A percentile compares a stretch with the other conserved stretches of the same genome.
phyloP scores from a whole-genome alignment of 2,113 vertebrate genomes.

The Morone saxatilis region DNA sequence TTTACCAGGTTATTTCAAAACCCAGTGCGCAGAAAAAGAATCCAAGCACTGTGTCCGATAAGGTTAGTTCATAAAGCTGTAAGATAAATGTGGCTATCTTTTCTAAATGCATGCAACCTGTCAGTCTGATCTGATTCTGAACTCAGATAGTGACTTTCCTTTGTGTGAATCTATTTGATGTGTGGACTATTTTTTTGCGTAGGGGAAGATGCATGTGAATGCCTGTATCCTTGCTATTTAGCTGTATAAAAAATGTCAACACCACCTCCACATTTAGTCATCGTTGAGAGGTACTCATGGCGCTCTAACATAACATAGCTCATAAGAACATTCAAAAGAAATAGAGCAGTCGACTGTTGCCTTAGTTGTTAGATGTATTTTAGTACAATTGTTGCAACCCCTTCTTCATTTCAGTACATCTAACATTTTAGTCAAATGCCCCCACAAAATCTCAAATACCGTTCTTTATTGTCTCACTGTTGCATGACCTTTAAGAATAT shows the following conservation, averaged over 20 bases:
- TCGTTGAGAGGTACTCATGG: neutral
- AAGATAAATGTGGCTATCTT: neutral
- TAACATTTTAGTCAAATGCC: neutral
- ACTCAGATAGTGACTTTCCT: neutral
- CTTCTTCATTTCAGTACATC: no score
- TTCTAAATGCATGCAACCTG: neutral
- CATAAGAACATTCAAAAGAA: no score
- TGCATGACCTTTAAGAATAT: neutral
- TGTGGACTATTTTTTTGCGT: neutral
- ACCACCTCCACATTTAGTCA: neutral
- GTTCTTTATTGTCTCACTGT: neutral
- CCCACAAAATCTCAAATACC: neutral
- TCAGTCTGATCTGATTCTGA: neutral
- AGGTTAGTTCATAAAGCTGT: slow-evolving; percentile 51
- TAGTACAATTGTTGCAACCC: neutral
- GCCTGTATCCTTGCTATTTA: neutral
- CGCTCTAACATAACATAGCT: no score
- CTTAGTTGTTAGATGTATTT: neutral
- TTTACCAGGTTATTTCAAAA: slow-evolving; percentile 53
- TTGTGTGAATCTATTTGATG: neutral
- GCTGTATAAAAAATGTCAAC: neutral
- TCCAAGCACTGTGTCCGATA: neutral
- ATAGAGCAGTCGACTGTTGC: no score
- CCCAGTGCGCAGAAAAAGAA: neutral
- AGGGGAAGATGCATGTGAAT: neutral